Evolutionary conservation across 2,888 invertebrate species (phyloP).

Genomic region (Molanna angustata): DNA sequence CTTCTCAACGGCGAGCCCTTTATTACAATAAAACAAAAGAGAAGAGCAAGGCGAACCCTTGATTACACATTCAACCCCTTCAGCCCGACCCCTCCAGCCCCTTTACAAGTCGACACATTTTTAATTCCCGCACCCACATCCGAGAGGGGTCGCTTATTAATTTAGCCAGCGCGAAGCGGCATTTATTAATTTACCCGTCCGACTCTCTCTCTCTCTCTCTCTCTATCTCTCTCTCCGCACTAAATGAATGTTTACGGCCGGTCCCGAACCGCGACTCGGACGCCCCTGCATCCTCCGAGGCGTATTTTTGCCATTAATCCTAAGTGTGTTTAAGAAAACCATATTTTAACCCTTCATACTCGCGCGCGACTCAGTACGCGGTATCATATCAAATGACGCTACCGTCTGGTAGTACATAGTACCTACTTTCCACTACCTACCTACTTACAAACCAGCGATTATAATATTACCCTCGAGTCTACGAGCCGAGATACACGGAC

Average conservation of each 20-base stretch:
- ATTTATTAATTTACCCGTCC: constrained; percentile 27
- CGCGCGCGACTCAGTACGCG: no score
- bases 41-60: constrained; percentile 13
- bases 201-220: constrained; percentile 10
- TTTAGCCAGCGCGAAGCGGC: constrained; percentile 25
- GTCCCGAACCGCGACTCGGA: constrained; percentile 19
- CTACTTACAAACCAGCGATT: no score
- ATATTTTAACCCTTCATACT: constrained; percentile 12
- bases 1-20: constrained; percentile 18
- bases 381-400: no score
- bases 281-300: constrained; percentile 12
- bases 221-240: constrained; percentile 18
- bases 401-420: no score
- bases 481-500: no score
- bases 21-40: constrained; percentile 30
- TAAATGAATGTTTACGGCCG: constrained; percentile 29
- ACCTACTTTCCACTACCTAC: no score
- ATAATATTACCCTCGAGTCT: no score
- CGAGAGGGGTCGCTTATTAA: constrained; percentile 25
- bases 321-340: constrained; percentile 17
- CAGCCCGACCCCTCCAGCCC: constrained; percentile 2
- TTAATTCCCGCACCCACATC: constrained; percentile 19
- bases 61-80: constrained; percentile 29
- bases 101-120: constrained; percentile 24
- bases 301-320: constrained; percentile 24